Conservation (phyloP, 2,113 vertebrate genomes). For the Syngnathus typhle region DNA sequence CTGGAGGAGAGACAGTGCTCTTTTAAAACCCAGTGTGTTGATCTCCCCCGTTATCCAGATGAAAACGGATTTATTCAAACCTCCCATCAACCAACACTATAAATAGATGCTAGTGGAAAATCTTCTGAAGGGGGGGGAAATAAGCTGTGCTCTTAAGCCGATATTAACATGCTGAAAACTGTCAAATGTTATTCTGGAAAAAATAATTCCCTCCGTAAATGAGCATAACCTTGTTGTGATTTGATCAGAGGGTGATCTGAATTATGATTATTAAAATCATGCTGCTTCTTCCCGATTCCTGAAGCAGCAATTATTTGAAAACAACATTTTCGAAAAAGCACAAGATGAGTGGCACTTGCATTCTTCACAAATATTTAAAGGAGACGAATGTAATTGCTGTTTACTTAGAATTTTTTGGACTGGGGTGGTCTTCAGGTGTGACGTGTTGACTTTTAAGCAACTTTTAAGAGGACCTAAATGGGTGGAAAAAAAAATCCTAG, state of each 20-base stretch:
- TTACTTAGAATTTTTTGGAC: not conserved
- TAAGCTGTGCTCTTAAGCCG: constrained; percentile 68
- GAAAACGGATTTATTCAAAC: constrained; percentile 71
- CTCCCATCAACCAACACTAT: constrained; percentile 64
- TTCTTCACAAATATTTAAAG: not conserved
- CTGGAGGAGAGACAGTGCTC: constrained; percentile 55
- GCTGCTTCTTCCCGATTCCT: constrained; percentile 29
- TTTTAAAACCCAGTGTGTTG: constrained; percentile 64
- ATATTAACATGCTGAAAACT: constrained; percentile 70
- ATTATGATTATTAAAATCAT: constrained; percentile 28
- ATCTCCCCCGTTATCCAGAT: constrained; percentile 69
- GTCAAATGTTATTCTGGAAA: constrained; percentile 52
- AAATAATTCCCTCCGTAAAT: constrained; percentile 31
- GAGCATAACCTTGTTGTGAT: constrained; percentile 25
- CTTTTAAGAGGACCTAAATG: too few species aligned
- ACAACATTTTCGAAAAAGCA: too few species aligned
- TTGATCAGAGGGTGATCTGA: constrained; percentile 17
- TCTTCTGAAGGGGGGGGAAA: constrained; percentile 55
- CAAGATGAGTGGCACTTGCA: too few species aligned
- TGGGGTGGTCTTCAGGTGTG: not conserved
- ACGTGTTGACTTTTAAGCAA: not conserved
- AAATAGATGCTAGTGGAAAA: constrained; percentile 68
- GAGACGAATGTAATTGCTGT: not conserved
- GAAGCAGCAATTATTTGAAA: not conserved
- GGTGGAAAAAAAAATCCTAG: too few species aligned